These are phyloP conservation scores for Diarsia rubi DNA, from an alignment of 2,888 invertebrate species.

Conservation along the genomic window DNA sequence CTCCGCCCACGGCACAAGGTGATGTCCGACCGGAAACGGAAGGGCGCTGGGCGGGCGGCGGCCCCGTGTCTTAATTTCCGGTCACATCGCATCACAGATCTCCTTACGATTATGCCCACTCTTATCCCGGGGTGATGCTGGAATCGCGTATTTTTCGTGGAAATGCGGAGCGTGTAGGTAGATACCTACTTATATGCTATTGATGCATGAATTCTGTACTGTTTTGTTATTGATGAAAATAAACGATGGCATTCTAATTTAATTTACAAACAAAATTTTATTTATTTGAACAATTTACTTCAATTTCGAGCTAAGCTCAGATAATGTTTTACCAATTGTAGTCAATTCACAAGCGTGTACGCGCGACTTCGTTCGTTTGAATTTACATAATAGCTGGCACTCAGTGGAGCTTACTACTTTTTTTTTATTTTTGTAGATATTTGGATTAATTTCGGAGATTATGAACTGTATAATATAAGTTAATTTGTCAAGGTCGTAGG, in stretches of 20 bases:
- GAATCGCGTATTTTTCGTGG: constrained; percentile 50
- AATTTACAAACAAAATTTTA: background rate
- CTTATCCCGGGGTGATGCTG: constrained; percentile 64
- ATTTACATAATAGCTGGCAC: background rate
- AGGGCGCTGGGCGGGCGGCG: constrained; percentile 72
- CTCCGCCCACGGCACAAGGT: constrained; percentile 83
- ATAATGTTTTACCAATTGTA: background rate
- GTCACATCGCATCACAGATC: constrained; percentile 84
- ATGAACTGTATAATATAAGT: background rate
- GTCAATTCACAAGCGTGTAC: background rate
- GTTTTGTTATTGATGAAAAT: constrained; percentile 13
- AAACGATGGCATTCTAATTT: background rate
- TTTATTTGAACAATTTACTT: background rate
- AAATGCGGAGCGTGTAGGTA: constrained; percentile 30
- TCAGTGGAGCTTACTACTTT: background rate
- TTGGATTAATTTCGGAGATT: background rate
- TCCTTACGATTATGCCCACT: constrained; percentile 74
- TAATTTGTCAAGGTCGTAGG: background rate
- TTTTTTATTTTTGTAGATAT: background rate
- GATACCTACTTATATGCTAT: background rate
- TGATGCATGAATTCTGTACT: background rate
- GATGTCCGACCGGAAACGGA: constrained; percentile 84
- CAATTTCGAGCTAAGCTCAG: background rate
- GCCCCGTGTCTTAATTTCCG: constrained; percentile 88
- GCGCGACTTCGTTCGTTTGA: background rate